These are phyloP conservation scores for Galago senegalensis DNA, from an alignment of 2,797 vertebrate species.

Conservation along the genomic window DNA sequence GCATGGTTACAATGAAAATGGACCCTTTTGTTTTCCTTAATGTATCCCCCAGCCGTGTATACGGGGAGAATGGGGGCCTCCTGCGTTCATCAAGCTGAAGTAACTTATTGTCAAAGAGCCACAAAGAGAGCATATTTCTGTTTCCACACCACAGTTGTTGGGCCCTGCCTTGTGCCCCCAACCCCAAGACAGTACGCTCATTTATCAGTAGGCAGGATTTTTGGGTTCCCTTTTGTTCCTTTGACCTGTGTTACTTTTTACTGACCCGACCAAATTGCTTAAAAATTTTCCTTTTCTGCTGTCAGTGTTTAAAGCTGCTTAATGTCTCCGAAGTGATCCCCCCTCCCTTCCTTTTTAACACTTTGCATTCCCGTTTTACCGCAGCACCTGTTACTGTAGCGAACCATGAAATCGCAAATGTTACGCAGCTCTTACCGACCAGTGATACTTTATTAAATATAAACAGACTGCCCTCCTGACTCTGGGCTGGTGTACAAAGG, in stretches of 20 bases:
- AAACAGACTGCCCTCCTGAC: conserved; percentile 29
- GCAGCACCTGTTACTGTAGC: conserved; percentile 77
- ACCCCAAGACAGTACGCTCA: conserved; percentile 87
- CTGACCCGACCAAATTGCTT: conserved; percentile 87
- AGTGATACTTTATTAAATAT: conserved; percentile 75
- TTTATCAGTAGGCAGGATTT: conserved; percentile 87
- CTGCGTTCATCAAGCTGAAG: conserved; percentile 87
- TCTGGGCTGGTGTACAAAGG: background rate
- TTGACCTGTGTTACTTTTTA: conserved; percentile 90
- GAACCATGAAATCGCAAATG: conserved; percentile 76
- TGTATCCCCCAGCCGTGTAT: conserved; percentile 85
- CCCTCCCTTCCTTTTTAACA: conserved; percentile 41
- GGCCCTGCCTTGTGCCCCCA: conserved; percentile 88
- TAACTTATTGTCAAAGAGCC: conserved; percentile 89
- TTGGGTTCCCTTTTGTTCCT: conserved; percentile 89
- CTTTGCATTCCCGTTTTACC: conserved; percentile 73
- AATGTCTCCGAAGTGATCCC: conserved; percentile 75
- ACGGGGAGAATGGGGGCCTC: conserved; percentile 84
- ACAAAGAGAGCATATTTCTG: conserved; percentile 89
- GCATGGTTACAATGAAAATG: conserved; percentile 91
- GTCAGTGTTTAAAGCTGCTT: conserved; percentile 83
- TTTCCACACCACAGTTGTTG: conserved; percentile 88
- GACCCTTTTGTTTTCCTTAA: conserved; percentile 91
- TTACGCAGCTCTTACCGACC: conserved; percentile 57
- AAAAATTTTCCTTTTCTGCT: conserved; percentile 85